phyloP scores from a whole-genome alignment of 2,113 vertebrate genomes.

The Corydoras sp. region DNA sequence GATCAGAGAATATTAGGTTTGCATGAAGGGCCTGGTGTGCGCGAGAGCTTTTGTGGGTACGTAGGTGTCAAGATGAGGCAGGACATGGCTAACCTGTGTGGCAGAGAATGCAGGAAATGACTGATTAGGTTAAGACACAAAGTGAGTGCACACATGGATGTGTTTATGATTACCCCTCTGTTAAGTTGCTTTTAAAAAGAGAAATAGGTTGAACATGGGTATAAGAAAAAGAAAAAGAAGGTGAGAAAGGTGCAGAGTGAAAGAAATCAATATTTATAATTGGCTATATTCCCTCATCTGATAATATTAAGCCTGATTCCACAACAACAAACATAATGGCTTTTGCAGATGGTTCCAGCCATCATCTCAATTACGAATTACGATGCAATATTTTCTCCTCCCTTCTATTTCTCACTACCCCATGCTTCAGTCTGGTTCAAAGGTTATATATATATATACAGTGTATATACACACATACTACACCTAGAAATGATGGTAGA shows the following conservation, averaged over 20 bases:
- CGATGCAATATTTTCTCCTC: constrained; percentile 26
- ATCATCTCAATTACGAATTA: constrained; percentile 43
- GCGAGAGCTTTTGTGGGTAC: not conserved
- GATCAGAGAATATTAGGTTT: constrained; percentile 35
- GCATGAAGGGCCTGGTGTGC: not conserved
- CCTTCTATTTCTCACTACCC: constrained; percentile 4
- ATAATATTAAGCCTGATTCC: constrained; percentile 38
- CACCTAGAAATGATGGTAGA: constrained; percentile 19
- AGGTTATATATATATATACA: not conserved
- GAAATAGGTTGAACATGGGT: constrained; percentile 23
- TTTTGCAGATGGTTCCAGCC: constrained; percentile 30
- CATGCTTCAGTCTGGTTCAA: constrained; percentile 14
- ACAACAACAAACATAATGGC: constrained; percentile 40
- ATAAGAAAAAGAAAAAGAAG: not conserved
- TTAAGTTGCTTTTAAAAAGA: constrained; percentile 47
- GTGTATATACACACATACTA: not conserved
- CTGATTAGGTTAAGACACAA: not conserved
- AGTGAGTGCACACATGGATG: constrained; percentile 9
- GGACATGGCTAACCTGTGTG: not conserved
- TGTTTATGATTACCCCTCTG: constrained; percentile 29
- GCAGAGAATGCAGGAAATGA: not conserved
- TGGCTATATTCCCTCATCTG: constrained; percentile 44
- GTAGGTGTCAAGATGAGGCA: not conserved
- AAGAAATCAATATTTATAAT: constrained; percentile 36
- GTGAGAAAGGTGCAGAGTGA: not conserved